phyloP scores from a whole-genome alignment of 1,140 invertebrate genomes.

The Mizuhopecten yessoensis region DNA sequence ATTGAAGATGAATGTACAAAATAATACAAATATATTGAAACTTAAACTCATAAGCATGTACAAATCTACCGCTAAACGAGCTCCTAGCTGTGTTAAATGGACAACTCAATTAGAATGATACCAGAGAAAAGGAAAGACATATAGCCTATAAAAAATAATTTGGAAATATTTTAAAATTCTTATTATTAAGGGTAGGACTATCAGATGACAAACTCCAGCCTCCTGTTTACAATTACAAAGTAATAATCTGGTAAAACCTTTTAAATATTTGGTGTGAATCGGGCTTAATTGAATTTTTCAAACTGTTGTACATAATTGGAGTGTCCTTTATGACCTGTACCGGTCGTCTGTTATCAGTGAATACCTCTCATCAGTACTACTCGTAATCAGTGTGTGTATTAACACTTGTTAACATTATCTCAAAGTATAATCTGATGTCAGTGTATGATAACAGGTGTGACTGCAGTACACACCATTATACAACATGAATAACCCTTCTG shows the following conservation, averaged over 20 bases:
- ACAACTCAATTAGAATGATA: too few relatives aligned
- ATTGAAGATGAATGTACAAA: too few relatives aligned
- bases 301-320: not conserved
- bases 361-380: not conserved
- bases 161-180: not conserved
- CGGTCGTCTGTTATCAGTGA: not conserved
- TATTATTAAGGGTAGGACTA: not conserved
- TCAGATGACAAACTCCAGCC: too few relatives aligned
- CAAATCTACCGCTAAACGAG: too few relatives aligned
- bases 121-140: too few relatives aligned
- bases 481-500: not conserved
- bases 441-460: not conserved
- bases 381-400: not conserved
- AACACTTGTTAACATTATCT: constrained; percentile 6
- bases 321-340: not conserved
- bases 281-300: not conserved
- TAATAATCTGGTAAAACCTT: not conserved
- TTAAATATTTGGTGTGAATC: not conserved
- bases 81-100: too few relatives aligned
- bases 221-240: not conserved
- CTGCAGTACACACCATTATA: not conserved
- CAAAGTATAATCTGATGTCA: not conserved
- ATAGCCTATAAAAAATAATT: too few relatives aligned
- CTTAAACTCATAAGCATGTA: too few relatives aligned
- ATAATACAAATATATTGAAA: too few relatives aligned